phyloP scores from a whole-genome alignment of 2,888 invertebrate genomes.

The Drosophila nigricruria region DNA sequence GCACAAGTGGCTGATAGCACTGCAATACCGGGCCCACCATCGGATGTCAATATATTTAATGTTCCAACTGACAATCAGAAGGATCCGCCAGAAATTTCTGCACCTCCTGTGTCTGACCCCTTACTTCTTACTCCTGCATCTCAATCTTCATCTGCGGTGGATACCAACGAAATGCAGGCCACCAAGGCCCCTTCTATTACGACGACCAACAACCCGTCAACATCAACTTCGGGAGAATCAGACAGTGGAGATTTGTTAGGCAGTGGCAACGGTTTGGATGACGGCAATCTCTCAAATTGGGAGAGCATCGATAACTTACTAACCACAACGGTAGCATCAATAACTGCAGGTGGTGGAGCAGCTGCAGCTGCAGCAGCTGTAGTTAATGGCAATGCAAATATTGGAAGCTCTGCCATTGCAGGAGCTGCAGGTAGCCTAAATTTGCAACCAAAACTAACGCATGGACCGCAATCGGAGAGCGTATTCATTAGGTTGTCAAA shows the following conservation, averaged over 20 bases:
- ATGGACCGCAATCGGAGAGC: slow-evolving; percentile 92
- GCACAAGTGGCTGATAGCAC: slow-evolving; percentile 4
- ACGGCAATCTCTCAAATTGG: slow-evolving; percentile 71
- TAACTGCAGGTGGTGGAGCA: slow-evolving; percentile 58
- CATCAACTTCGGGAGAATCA: slow-evolving; percentile 10
- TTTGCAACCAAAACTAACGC: slow-evolving; percentile 79
- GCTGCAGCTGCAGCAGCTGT: slow-evolving; percentile 66
- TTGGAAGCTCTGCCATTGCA: slow-evolving; percentile 20
- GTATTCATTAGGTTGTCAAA: slow-evolving; percentile 98
- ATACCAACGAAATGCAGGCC: slow-evolving; percentile 35
- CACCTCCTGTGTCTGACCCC: slow-evolving; percentile 2
- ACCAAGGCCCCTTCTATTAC: slow-evolving; percentile 3
- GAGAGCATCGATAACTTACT: slow-evolving; percentile 83
- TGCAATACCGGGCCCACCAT: slow-evolving; percentile 37
- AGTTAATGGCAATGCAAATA: slow-evolving; percentile 64
- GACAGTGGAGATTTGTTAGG: slow-evolving; percentile 43
- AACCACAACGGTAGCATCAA: slow-evolving; percentile 74
- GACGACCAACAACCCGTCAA: slow-evolving; percentile 15
- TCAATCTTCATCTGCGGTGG: slow-evolving; percentile 15
- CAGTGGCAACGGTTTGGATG: slow-evolving; percentile 57
- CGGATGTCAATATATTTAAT: slow-evolving; percentile 71
- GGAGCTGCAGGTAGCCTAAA: slow-evolving; percentile 48
- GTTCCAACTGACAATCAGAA: slow-evolving; percentile 43
- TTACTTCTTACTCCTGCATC: slow-evolving; percentile 1
- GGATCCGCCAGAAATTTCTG: slow-evolving; percentile 32